These are phyloP conservation scores for Eurytemora carolleeae DNA, from an alignment of 1,140 invertebrate genomes.

Conservation along the genomic window DNA sequence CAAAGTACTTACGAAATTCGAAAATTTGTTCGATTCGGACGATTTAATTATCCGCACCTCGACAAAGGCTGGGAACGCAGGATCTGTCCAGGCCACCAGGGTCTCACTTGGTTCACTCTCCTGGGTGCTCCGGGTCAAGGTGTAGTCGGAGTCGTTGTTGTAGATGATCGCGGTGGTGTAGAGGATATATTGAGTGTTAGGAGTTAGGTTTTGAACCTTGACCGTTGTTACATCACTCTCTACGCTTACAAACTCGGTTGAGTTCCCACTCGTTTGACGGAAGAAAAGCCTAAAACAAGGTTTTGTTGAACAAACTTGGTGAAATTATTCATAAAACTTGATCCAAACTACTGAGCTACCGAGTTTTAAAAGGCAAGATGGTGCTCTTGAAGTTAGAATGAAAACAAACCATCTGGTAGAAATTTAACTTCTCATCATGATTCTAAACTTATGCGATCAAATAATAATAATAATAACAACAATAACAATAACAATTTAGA, in stretches of 20 bases:
- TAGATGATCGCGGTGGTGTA: constrained; percentile 44
- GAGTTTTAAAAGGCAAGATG: too few species aligned
- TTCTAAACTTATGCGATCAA: too few species aligned
- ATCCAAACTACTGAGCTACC: too few species aligned
- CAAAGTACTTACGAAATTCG: constrained; percentile 55
- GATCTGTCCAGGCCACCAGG: constrained; percentile 60
- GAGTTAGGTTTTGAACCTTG: constrained; percentile 41
- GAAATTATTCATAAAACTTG: too few species aligned
- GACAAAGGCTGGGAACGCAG: constrained; percentile 57
- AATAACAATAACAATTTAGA: too few species aligned
- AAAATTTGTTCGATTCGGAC: constrained; percentile 53
- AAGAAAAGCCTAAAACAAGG: constrained; percentile 37
- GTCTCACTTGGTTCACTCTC: constrained; percentile 51
- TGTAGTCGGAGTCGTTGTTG: constrained; percentile 20
- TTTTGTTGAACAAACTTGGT: too few species aligned
- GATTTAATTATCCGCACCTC: constrained; percentile 62
- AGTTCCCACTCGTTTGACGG: constrained; percentile 34
- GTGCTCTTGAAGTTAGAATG: too few species aligned
- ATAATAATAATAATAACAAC: too few species aligned
- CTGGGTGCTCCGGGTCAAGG: constrained; percentile 32
- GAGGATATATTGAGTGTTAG: constrained; percentile 53
- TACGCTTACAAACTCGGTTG: constrained; percentile 35
- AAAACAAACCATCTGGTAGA: too few species aligned
- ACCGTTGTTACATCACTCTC: constrained; percentile 43
- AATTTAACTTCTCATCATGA: too few species aligned